These are phyloP conservation scores for Harlomillsia oculata DNA, from an alignment of 1,140 invertebrate species.

Conservation along the genomic window DNA sequence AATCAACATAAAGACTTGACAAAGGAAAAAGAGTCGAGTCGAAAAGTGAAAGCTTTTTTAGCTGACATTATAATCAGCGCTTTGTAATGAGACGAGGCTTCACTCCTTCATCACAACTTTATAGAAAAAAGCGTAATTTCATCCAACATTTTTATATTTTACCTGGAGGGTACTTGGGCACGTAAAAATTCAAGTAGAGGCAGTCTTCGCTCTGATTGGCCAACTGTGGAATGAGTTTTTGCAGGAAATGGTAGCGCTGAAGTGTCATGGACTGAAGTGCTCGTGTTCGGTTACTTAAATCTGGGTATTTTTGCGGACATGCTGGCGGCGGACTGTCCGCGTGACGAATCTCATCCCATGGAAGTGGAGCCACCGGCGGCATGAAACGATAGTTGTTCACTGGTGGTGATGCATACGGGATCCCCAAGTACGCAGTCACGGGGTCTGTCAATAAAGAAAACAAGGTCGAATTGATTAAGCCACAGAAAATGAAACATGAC, in stretches of 20 bases:
- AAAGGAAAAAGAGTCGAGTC: too few relatives aligned
- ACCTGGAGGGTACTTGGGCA: slow-evolving; percentile 26
- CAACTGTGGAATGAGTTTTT: slow-evolving; percentile 54
- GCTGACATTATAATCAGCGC: too few relatives aligned
- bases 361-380: slow-evolving; percentile 37
- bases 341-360: slow-evolving; percentile 61
- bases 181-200: slow-evolving; percentile 60
- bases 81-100: too few relatives aligned
- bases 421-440: slow-evolving; percentile 28
- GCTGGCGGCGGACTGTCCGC: slow-evolving; percentile 64
- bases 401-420: slow-evolving; percentile 33
- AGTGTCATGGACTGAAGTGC: slow-evolving; percentile 59
- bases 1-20: too few relatives aligned
- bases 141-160: background rate
- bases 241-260: slow-evolving; percentile 55
- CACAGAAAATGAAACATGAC: background rate
- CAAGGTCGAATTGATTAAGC: too few relatives aligned
- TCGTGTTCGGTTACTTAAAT: slow-evolving; percentile 59
- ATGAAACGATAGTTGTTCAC: slow-evolving; percentile 34
- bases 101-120: too few relatives aligned
- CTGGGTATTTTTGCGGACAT: slow-evolving; percentile 64
- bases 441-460: slow-evolving; percentile 26
- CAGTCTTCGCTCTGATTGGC: slow-evolving; percentile 80
- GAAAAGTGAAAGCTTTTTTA: too few relatives aligned
- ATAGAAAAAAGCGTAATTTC: too few relatives aligned